Base-by-base conservation (phyloP, 2,113 vertebrate genomes). In the Xyrauchen texanus region DNA sequence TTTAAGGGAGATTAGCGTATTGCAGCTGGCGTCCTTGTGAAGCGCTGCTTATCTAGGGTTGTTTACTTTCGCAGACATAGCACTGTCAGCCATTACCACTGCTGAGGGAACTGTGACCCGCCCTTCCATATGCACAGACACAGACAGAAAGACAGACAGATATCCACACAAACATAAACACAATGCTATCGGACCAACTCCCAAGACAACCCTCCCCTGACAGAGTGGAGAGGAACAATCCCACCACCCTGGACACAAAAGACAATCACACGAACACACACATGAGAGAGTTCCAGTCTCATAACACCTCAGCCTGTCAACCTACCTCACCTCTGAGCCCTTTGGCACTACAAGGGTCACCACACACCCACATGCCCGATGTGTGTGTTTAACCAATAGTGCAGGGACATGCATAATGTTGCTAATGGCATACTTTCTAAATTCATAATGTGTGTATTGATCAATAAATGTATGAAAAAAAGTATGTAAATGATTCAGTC, bases 11-110 rank as follows among this genome's bases (percentile, higher is more conserved):
- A 83, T 85, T 83, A 78, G 84, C 42, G 58, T 78, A 76, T 62
- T 81, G 78, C 78, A 83, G 78, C 84, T 83, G 84, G 84, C 78
- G 81, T 79, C 84, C 84, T 81, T 83, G 84, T 83, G 84, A 81
- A 83, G 78, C 75, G 13, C 57, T 75, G 77, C 81, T 82, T 85
- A 85, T 83, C 84, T 80, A 47, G 58, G 53, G 52, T 64, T 82
- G 83, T 85, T 82, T 82, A 81, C 78, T 78, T 78, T 75, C 44
- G 44, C 75, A 78, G 79, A 84, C 79, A 81, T 71, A 74, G 79
- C 63, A 68, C 78, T 77, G 74, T 84, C 78, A 83, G 82, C 82
- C 75, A 84, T 84, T 84, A 81, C 79, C 72, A 66, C 68, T 74
- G 55, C 51, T 49, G 11, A 63, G 78, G 42, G 68, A 60, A 66